Percentiles rank a stretch among this genome's conserved stretches.
Evolutionary conservation across 1,140 invertebrate species (phyloP).

Genomic region (Bradysia coprophila): DNA sequence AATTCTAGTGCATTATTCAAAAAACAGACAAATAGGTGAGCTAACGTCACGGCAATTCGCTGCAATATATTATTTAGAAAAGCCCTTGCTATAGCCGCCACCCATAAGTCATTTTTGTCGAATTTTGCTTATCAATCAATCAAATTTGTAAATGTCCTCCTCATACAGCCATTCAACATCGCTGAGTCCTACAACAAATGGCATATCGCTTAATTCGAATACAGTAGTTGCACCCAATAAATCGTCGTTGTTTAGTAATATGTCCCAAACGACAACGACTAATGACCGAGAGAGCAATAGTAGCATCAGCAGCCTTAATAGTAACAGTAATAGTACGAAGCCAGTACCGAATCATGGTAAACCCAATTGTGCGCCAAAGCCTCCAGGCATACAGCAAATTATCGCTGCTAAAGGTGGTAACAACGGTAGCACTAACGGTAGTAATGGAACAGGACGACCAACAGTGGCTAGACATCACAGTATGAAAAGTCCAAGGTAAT

Average conservation of each 20-base stretch:
- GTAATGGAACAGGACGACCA: constrained; percentile 8
- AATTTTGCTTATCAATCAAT: too few relatives aligned
- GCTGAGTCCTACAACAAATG: too few relatives aligned
- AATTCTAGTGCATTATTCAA: not conserved
- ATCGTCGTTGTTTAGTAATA: constrained; percentile 15
- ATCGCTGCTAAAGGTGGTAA: constrained; percentile 17
- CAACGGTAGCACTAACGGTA: too few relatives aligned
- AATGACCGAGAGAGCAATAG: constrained; percentile 3
- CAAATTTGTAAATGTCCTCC: too few relatives aligned
- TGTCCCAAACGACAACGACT: constrained; percentile 4
- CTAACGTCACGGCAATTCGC: too few relatives aligned
- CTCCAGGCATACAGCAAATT: constrained; percentile 19
- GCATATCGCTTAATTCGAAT: too few relatives aligned
- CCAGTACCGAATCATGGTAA: constrained; percentile 16
- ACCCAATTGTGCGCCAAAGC: constrained; percentile 23
- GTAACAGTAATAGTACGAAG: constrained; percentile 8
- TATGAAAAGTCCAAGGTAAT: constrained; percentile 24
- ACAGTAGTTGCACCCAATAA: constrained; percentile 12
- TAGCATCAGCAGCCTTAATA: not conserved
- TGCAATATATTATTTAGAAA: too few relatives aligned
- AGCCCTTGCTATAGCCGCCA: too few relatives aligned
- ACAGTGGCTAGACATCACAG: constrained; percentile 20
- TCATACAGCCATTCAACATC: too few relatives aligned
- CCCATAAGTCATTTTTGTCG: too few relatives aligned
- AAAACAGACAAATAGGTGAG: not conserved